These are phyloP conservation scores for Psittacula echo DNA, from an alignment of 2,797 vertebrate species.

Conservation along the genomic window DNA sequence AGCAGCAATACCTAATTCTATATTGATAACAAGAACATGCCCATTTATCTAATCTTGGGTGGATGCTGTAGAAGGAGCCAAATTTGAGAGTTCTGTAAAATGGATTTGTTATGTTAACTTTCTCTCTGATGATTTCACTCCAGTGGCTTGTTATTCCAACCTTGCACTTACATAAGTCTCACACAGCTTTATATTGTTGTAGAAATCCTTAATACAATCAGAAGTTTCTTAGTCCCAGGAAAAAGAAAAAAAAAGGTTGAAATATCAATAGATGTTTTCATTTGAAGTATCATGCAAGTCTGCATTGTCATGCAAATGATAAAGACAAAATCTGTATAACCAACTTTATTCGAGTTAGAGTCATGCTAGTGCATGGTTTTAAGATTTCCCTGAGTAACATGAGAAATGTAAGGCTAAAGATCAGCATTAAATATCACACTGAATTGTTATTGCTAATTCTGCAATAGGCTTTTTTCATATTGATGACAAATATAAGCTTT, in stretches of 20 bases:
- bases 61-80: background rate
- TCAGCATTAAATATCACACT: constrained; percentile 16
- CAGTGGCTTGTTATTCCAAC: background rate
- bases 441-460: constrained; percentile 19
- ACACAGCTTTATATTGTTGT: background rate
- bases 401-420: background rate
- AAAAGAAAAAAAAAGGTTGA: background rate
- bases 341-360: background rate
- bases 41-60: background rate
- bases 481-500: constrained; percentile 10
- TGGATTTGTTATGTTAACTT: background rate
- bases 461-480: background rate
- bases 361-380: background rate
- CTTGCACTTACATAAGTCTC: background rate
- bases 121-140: background rate
- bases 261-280: constrained; percentile 9
- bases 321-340: constrained; percentile 17
- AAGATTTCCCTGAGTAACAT: background rate
- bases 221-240: background rate
- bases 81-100: background rate
- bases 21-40: background rate
- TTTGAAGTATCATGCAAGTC: background rate
- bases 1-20: background rate
- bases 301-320: constrained; percentile 11
- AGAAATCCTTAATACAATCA: constrained; percentile 22